phyloP scores from a whole-genome alignment of 1,140 invertebrate species.

The Aphis craccivora region DNA sequence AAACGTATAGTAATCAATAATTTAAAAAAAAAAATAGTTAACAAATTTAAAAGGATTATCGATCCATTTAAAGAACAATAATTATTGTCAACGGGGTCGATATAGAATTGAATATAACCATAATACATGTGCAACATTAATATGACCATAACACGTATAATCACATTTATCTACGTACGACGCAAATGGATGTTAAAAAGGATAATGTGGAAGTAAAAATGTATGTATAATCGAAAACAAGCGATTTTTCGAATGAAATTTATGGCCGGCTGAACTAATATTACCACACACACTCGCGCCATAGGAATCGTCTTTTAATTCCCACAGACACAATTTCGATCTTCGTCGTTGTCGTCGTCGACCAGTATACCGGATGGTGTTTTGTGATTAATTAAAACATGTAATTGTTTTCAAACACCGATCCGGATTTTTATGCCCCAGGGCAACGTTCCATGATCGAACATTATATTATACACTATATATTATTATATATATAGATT shows the following conservation, averaged over 20 bases:
- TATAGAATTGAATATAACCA: too few species aligned
- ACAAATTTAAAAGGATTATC: too few species aligned
- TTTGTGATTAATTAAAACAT: constrained; percentile 39
- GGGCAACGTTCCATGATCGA: background rate
- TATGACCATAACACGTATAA: background rate
- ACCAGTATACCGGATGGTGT: background rate
- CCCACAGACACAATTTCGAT: background rate
- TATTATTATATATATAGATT: too few species aligned
- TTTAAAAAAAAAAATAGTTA: too few species aligned
- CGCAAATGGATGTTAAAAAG: background rate
- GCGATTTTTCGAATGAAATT: constrained; percentile 8
- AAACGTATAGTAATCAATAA: too few species aligned
- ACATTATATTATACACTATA: background rate
- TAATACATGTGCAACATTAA: too few species aligned
- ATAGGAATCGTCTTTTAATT: background rate
- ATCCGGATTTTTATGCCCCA: background rate
- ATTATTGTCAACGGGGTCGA: too few species aligned
- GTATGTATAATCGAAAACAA: background rate
- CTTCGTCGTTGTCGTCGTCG: background rate
- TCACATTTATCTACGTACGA: background rate
- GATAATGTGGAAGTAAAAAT: background rate
- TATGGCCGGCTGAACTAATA: background rate
- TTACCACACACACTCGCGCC: background rate
- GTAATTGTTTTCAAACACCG: constrained; percentile 47
- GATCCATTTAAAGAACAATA: too few species aligned